Evolutionary conservation across 1,140 invertebrate species (phyloP), one percentile per base, ranked within the genome.

Genomic region (Idris sp.): DNA sequence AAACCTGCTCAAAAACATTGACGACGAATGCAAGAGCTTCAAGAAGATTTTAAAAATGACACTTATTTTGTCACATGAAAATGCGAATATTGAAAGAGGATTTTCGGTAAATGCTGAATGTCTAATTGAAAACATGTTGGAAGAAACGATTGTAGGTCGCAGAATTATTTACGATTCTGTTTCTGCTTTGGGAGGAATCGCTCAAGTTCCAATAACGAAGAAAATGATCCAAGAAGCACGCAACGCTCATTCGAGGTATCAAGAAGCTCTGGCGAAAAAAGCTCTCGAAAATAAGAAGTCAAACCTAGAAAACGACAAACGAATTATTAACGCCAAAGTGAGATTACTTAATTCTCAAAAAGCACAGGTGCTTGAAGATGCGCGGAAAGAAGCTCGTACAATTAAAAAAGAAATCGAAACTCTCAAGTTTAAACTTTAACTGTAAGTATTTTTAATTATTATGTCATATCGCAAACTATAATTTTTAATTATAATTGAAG

Each of bases 61-160:
- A 5, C 22, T 69, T 7, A 54, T 75, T 22, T 22, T 22, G 6
- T 73, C 68, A 1, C 68, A 64, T 13, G 62, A 68, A 0, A 76
- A 73, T 59, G 74, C 74, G 8, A 43, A 14, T 40, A 13, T 73
- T 8, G 61, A 73, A 53, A 40, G 74, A 25, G 68, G 74, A 8
- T 76, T 76, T 41, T 76, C 74, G 3, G 35, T 76, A 1, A 73
- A 73, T 36, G 38, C 40, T 11, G 54, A 73, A 15, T 73, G 46
- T 33, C 10, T 76, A 1, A 18, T 73, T 10, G 68, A 73, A 38
- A 76, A 76, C 53, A 41, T 53, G 31, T 22, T 33, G 7, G 25
- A 48, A 48, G 38, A 73, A 46, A 59, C 59, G 9, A 9, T 73
- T 3, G 35, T 76, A 4, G 68, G 51, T 16, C 61, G 56, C 4